Conservation (phyloP, 2,797 vertebrate genomes). For the Poecilia gillii region DNA sequence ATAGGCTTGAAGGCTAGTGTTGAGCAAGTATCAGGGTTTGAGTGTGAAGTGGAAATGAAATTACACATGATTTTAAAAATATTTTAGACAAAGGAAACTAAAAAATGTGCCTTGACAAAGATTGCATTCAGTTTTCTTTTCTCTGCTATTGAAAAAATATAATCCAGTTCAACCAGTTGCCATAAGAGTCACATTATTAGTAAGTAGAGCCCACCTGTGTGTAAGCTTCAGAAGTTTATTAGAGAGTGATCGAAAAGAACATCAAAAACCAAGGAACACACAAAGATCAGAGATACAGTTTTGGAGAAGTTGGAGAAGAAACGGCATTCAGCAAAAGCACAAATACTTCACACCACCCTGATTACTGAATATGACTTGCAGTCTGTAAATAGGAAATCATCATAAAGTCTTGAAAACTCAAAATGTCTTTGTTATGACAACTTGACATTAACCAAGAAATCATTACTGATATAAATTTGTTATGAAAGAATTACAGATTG, state of each 20-base stretch:
- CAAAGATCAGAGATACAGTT: neutral
- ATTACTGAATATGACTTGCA: neutral
- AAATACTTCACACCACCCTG: neutral
- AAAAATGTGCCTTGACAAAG: neutral
- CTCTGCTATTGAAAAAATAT: neutral
- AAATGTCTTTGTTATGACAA: too few species aligned
- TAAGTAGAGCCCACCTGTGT: neutral
- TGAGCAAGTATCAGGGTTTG: conserved; percentile 9
- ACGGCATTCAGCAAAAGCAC: neutral
- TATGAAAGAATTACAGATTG: too few species aligned
- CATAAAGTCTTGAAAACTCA: neutral
- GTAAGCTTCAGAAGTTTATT: neutral
- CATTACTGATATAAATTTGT: too few species aligned
- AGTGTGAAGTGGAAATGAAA: neutral
- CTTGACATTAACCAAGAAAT: too few species aligned
- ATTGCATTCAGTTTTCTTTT: neutral
- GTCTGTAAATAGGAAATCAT: neutral
- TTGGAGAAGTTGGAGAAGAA: neutral
- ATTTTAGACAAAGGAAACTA: neutral
- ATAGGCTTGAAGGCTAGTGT: neutral
- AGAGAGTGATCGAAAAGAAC: neutral
- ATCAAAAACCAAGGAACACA: neutral
- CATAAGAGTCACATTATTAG: neutral
- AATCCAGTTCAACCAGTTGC: neutral
- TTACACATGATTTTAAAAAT: neutral